Percentiles rank a stretch among this genome's conserved stretches.
Conservation (phyloP, 2,888 invertebrate genomes). For the Ornithoptera priamus region DNA sequence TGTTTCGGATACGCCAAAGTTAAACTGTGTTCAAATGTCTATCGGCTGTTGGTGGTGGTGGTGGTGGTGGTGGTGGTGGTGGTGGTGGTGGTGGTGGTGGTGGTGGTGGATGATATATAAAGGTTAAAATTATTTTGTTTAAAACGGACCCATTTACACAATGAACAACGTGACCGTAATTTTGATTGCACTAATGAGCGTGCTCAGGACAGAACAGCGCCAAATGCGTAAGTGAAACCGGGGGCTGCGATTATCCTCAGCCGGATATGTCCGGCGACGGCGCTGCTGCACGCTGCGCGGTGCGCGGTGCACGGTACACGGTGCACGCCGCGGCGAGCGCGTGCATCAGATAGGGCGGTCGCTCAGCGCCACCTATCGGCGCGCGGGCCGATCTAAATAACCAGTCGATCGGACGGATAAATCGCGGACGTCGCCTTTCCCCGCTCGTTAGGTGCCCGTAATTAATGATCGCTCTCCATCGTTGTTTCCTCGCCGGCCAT, state of each 20-base stretch:
- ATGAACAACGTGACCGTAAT: neutral
- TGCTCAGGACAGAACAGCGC: slow-evolving; percentile 2
- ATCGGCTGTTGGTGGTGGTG: no score
- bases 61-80: no score
- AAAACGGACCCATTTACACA: neutral
- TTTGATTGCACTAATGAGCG: slow-evolving; percentile 21
- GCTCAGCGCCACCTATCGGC: slow-evolving; percentile 69
- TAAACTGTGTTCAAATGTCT: no score
- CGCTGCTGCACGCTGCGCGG: neutral
- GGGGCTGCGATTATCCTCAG: slow-evolving; percentile 10
- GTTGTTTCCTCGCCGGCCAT: slow-evolving; percentile 51
- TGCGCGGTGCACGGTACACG: no score
- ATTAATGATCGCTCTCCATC: slow-evolving; percentile 67
- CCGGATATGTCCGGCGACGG: slow-evolving; percentile 16
- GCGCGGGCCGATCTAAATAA: slow-evolving; percentile 68
- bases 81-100: no score
- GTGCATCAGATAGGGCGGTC: slow-evolving; percentile 67
- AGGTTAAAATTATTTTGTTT: no score
- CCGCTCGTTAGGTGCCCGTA: slow-evolving; percentile 66
- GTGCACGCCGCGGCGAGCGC: slow-evolving; percentile 37
- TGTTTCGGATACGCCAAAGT: no score
- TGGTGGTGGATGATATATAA: no score
- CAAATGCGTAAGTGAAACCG: slow-evolving; percentile 18
- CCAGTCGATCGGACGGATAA: slow-evolving; percentile 68
- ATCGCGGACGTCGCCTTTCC: slow-evolving; percentile 61